A percentile compares a stretch with the other conserved stretches of the same genome.
Evolutionary conservation across 1,140 invertebrate species (phyloP).

Genomic region (Wasmannia auropunctata): DNA sequence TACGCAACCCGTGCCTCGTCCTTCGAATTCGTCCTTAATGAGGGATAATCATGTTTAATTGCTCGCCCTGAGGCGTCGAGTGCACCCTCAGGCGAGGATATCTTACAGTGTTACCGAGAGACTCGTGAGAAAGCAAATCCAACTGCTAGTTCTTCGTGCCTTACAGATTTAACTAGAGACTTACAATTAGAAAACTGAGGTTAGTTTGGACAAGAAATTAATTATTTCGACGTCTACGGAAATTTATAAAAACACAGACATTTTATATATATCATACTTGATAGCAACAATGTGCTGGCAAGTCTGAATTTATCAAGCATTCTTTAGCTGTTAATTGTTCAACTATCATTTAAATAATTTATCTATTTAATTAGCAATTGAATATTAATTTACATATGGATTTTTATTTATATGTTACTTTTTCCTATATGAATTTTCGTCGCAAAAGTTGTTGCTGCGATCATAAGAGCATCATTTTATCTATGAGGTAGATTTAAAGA

Average conservation of each 20-base stretch:
- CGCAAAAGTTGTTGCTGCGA: background rate
- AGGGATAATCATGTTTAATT: slow-evolving; percentile 83
- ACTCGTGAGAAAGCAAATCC: slow-evolving; percentile 65
- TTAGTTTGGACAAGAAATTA: slow-evolving; percentile 32
- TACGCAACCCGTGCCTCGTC: slow-evolving; percentile 75
- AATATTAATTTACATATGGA: background rate
- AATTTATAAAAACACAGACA: background rate
- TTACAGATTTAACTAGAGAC: slow-evolving; percentile 29
- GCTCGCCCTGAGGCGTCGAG: slow-evolving; percentile 72
- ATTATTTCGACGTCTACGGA: background rate
- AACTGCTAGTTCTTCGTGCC: slow-evolving; percentile 19
- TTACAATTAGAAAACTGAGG: slow-evolving; percentile 5
- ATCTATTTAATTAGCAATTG: background rate
- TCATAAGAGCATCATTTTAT: background rate
- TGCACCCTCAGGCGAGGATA: slow-evolving; percentile 66
- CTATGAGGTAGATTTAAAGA: background rate
- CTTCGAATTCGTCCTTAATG: slow-evolving; percentile 81
- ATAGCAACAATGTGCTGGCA: background rate
- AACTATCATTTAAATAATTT: background rate
- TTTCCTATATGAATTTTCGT: background rate
- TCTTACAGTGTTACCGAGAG: slow-evolving; percentile 53
- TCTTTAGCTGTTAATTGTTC: background rate
- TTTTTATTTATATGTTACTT: background rate
- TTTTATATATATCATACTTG: background rate
- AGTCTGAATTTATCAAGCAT: background rate